phyloP scores from a whole-genome alignment of 1,140 invertebrate species.

The Listronotus oregonensis region DNA sequence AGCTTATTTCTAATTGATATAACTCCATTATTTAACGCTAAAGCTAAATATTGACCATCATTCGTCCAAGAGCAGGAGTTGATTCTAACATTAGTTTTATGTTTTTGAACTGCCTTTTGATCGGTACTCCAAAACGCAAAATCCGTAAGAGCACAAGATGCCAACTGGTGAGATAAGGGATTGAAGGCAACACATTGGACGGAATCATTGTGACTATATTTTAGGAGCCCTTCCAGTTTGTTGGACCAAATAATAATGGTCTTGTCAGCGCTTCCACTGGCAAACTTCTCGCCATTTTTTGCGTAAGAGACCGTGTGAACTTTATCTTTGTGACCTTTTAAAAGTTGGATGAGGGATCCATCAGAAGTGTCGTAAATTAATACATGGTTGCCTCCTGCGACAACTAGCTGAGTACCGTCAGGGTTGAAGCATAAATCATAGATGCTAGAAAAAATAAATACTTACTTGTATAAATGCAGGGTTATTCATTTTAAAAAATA shows the following conservation, averaged over 20 bases:
- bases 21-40: constrained; percentile 85
- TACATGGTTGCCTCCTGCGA: constrained; percentile 90
- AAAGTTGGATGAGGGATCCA: constrained; percentile 86
- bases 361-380: constrained; percentile 93
- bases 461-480: too few relatives aligned
- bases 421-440: constrained; percentile 95
- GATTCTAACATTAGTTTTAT: constrained; percentile 79
- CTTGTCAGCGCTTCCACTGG: constrained; percentile 96
- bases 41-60: constrained; percentile 92
- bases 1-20: constrained; percentile 76
- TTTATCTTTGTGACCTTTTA: constrained; percentile 94
- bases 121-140: constrained; percentile 97
- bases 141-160: constrained; percentile 91
- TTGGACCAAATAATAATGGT: constrained; percentile 98
- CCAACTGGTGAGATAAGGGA: constrained; percentile 87
- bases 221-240: constrained; percentile 94
- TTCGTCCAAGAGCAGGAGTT: constrained; percentile 94
- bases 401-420: constrained; percentile 91
- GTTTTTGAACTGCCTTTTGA: constrained; percentile 95
- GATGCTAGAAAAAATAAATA: constrained; percentile 78
- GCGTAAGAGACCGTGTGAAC: constrained; percentile 94
- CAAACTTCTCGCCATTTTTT: constrained; percentile 94
- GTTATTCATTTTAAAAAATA: too few relatives aligned
- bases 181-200: constrained; percentile 96
- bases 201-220: constrained; percentile 97